Percentiles rank a stretch among this genome's conserved stretches.
phyloP scores from a whole-genome alignment of 2,113 vertebrate species.

The Neodontobutis hainanensis region DNA sequence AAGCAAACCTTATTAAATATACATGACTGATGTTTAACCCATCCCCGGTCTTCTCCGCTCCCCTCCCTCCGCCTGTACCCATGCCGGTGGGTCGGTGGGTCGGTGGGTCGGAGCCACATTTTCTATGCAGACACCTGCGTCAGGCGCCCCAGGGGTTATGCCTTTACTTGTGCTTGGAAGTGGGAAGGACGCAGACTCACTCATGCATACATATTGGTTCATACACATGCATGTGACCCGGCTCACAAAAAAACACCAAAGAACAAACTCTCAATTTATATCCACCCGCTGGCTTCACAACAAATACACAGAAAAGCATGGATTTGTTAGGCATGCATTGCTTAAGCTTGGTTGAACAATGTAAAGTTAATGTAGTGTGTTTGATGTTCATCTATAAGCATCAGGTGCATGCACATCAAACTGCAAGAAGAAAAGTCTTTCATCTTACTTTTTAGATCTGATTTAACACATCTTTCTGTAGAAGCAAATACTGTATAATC shows the following conservation, averaged over 20 bases:
- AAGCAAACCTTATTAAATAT: slow-evolving; percentile 30
- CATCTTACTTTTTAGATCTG: background rate
- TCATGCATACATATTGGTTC: slow-evolving; percentile 72
- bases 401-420: background rate
- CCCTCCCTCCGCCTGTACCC: slow-evolving; percentile 5
- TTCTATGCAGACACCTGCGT: slow-evolving; percentile 70
- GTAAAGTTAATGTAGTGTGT: background rate
- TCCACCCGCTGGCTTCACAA: slow-evolving; percentile 20
- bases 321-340: too few species aligned
- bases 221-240: slow-evolving; percentile 51
- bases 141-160: slow-evolving; percentile 54
- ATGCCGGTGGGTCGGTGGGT: slow-evolving; percentile 32
- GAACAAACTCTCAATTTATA: slow-evolving; percentile 48
- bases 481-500: too few species aligned
- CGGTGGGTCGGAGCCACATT: slow-evolving; percentile 46
- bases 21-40: slow-evolving; percentile 15
- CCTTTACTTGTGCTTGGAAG: slow-evolving; percentile 56
- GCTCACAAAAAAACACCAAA: slow-evolving; percentile 2
- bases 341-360: too few species aligned
- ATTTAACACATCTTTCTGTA: too few species aligned
- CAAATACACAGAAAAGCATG: background rate
- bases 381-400: background rate
- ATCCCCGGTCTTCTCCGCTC: background rate
- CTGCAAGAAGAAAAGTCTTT: background rate
- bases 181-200: slow-evolving; percentile 61